Percentiles rank a stretch among this genome's conserved stretches.
These are phyloP conservation scores for Drosophila buzzatii DNA, from an alignment of 2,888 invertebrate species.

Conservation along the genomic window DNA sequence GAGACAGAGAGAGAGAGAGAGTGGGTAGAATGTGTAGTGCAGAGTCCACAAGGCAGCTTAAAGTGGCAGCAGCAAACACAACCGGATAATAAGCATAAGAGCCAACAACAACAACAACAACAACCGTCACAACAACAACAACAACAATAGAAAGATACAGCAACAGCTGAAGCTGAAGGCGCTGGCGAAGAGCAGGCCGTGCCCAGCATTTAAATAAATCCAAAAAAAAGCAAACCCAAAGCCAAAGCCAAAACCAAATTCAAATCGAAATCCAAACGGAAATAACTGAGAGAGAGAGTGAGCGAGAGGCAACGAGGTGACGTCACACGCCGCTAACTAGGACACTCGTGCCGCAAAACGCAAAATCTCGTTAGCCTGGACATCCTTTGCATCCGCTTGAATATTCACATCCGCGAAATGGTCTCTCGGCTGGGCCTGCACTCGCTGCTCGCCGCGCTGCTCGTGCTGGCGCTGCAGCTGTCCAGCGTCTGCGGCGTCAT, in stretches of 20 bases:
- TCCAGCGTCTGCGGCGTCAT: slow-evolving; percentile 82
- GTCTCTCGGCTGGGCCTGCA: slow-evolving; percentile 49
- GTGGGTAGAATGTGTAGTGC: slow-evolving; percentile 71
- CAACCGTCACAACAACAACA: neutral
- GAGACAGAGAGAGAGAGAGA: slow-evolving; percentile 28
- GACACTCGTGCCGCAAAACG: slow-evolving; percentile 48
- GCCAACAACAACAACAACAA: slow-evolving; percentile 23
- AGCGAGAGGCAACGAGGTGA: slow-evolving; percentile 41
- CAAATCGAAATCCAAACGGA: slow-evolving; percentile 15
- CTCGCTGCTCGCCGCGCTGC: slow-evolving; percentile 60
- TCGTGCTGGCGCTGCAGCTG: slow-evolving; percentile 79
- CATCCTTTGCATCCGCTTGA: slow-evolving; percentile 33
- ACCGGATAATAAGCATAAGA: slow-evolving; percentile 66
- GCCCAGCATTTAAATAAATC: slow-evolving; percentile 15
- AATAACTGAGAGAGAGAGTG: slow-evolving; percentile 5
- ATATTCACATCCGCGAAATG: slow-evolving; percentile 57
- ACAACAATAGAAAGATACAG: slow-evolving; percentile 5
- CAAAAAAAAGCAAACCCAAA: neutral
- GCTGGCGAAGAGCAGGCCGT: slow-evolving; percentile 32
- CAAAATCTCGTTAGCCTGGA: slow-evolving; percentile 46
- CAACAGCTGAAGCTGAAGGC: slow-evolving; percentile 19
- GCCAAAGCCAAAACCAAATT: slow-evolving; percentile 15
- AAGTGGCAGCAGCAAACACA: slow-evolving; percentile 58
- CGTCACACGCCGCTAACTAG: slow-evolving; percentile 63
- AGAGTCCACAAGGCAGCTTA: slow-evolving; percentile 70